Percentiles rank a stretch among this genome's conserved stretches.
Conservation (phyloP, 2,797 vertebrate species). For the Rhinophrynus dorsalis region DNA sequence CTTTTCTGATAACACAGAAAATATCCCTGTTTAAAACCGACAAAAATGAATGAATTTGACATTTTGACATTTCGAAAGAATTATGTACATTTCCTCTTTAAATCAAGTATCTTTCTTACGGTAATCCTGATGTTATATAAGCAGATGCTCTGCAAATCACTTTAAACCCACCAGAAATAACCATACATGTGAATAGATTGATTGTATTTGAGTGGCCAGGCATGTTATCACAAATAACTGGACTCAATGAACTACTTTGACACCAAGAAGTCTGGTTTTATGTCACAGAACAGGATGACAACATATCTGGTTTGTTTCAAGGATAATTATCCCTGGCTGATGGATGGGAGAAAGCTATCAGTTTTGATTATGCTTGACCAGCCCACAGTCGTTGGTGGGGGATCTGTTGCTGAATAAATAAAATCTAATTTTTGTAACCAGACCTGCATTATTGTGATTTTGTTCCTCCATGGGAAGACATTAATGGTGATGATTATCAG, state of each 20-base stretch:
- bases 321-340: slow-evolving; percentile 25
- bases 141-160: too few relatives aligned
- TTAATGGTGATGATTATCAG: too few relatives aligned
- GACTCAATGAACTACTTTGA: slow-evolving; percentile 5
- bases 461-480: too few relatives aligned
- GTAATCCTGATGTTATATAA: too few relatives aligned
- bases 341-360: slow-evolving; percentile 25
- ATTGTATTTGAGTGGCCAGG: slow-evolving; percentile 16
- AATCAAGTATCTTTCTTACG: too few relatives aligned
- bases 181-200: neutral
- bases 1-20: neutral
- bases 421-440: slow-evolving; percentile 5
- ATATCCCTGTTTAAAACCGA: too few relatives aligned
- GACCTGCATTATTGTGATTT: neutral
- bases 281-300: slow-evolving; percentile 1
- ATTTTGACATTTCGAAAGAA: too few relatives aligned
- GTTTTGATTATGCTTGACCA: slow-evolving; percentile 37
- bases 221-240: slow-evolving; percentile 26
- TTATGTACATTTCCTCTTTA: too few relatives aligned
- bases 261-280: neutral
- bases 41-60: too few relatives aligned
- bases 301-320: slow-evolving; percentile 24
- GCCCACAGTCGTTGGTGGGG: slow-evolving; percentile 1
- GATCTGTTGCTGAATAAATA: neutral
- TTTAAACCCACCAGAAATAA: neutral